Evolutionary conservation across 2,888 invertebrate genomes (phyloP).

Genomic region (Actias luna): DNA sequence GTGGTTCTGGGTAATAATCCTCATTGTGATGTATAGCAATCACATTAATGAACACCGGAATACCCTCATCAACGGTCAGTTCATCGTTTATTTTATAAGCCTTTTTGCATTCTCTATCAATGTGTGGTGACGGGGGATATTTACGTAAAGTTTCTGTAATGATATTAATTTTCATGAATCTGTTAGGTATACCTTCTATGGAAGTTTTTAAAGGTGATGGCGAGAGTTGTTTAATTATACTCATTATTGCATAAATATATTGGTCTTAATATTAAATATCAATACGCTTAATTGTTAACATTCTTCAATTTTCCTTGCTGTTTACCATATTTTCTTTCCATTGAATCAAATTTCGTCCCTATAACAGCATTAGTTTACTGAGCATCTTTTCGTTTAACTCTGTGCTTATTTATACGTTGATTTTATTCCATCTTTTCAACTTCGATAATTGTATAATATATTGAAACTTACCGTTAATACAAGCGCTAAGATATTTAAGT

Average conservation of each 20-base stretch:
- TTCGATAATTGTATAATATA: background rate
- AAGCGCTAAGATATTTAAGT: conserved; percentile 56
- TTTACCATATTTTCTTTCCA: too few relatives aligned
- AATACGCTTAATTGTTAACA: background rate
- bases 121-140: conserved; percentile 48
- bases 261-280: background rate
- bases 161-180: background rate
- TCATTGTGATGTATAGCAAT: conserved; percentile 55
- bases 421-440: too few relatives aligned
- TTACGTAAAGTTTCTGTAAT: conserved; percentile 61
- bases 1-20: conserved; percentile 51
- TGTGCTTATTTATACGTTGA: too few relatives aligned
- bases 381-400: too few relatives aligned
- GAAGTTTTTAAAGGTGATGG: too few relatives aligned
- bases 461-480: conserved; percentile 50
- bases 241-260: background rate
- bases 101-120: conserved; percentile 55
- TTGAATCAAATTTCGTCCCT: too few relatives aligned
- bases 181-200: background rate
- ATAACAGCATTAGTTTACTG: too few relatives aligned
- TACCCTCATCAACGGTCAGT: conserved; percentile 50
- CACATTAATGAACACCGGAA: conserved; percentile 58
- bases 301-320: background rate
- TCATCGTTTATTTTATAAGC: conserved; percentile 50
- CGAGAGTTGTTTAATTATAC: too few relatives aligned